Percentiles rank a stretch among this genome's conserved stretches.
Evolutionary conservation across 2,888 invertebrate species (phyloP).

Genomic region (Lamproptera curius): DNA sequence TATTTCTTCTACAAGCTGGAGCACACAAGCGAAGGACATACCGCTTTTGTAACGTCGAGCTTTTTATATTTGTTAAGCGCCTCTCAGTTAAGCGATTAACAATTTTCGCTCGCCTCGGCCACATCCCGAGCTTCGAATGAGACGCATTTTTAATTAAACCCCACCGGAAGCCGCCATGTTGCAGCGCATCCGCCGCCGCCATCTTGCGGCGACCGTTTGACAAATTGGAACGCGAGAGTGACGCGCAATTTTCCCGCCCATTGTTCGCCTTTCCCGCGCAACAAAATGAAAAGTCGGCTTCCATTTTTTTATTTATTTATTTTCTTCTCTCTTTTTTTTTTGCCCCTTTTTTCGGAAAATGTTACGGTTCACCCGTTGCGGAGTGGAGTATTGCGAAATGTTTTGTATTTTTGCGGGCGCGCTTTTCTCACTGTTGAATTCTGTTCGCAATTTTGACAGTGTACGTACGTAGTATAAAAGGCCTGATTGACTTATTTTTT

Average conservation of each 20-base stretch:
- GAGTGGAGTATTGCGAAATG: constrained; percentile 42
- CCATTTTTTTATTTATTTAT: constrained; percentile 53
- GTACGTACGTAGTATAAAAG: constrained; percentile 36
- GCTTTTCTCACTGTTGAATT: constrained; percentile 56
- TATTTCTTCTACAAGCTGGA: no score
- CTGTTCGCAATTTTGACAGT: constrained; percentile 45
- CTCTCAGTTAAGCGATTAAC: constrained; percentile 33
- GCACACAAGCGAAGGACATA: no score
- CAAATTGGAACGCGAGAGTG: constrained; percentile 77
- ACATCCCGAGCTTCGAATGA: constrained; percentile 58
- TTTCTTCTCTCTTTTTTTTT: constrained; percentile 49
- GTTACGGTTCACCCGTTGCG: constrained; percentile 45
- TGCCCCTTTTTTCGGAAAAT: constrained; percentile 58
- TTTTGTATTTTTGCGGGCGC: constrained; percentile 50
- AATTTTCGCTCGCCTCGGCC: constrained; percentile 40
- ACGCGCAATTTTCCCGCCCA: constrained; percentile 77
- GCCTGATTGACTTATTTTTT: constrained; percentile 31
- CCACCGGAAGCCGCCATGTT: constrained; percentile 67
- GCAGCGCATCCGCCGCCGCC: constrained; percentile 58
- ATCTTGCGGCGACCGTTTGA: constrained; percentile 74
- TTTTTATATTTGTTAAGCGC: not conserved
- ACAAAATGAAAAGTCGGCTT: constrained; percentile 75
- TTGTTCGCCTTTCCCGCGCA: constrained; percentile 73
- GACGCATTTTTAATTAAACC: constrained; percentile 75
- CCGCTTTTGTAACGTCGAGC: no score